Conservation (phyloP, 2,888 invertebrate genomes). For the Prosopocoilus inquinatus region DNA sequence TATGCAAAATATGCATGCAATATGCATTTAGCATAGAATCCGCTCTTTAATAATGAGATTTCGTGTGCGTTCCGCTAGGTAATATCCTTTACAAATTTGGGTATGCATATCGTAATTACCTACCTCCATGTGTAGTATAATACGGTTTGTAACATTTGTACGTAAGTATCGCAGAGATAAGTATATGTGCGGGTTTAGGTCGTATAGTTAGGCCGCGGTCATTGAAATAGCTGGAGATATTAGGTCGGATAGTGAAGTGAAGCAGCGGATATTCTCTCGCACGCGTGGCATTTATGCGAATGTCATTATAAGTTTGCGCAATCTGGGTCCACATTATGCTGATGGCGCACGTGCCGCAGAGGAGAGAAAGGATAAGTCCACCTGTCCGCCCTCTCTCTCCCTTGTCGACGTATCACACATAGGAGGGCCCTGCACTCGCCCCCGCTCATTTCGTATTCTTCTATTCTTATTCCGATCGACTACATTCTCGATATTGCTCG, state of each 20-base stretch:
- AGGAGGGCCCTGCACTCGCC: neutral
- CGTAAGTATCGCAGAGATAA: too few relatives aligned
- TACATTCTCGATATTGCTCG: conserved; percentile 41
- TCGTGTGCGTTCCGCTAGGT: too few relatives aligned
- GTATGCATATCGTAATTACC: too few relatives aligned
- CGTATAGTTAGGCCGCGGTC: neutral
- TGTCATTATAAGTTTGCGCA: conserved; percentile 31
- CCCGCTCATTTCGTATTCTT: conserved; percentile 38
- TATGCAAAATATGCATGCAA: too few relatives aligned
- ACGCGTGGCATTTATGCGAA: conserved; percentile 32
- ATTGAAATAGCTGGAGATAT: neutral
- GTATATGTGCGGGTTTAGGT: neutral
- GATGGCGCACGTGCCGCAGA: conserved; percentile 29
- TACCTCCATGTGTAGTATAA: too few relatives aligned
- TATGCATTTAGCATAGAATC: too few relatives aligned
- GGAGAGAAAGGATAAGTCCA: conserved; percentile 19
- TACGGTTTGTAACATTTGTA: too few relatives aligned
- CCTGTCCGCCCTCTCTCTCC: conserved; percentile 19
- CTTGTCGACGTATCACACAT: neutral
- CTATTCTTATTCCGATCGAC: conserved; percentile 42
- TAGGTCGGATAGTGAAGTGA: conserved; percentile 3
- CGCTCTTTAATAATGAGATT: too few relatives aligned
- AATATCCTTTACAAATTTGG: too few relatives aligned
- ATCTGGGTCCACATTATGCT: conserved; percentile 24
- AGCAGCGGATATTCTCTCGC: conserved; percentile 23